These are phyloP conservation scores for Sylvietta virens DNA, from an alignment of 2,113 vertebrate genomes.

Conservation along the genomic window DNA sequence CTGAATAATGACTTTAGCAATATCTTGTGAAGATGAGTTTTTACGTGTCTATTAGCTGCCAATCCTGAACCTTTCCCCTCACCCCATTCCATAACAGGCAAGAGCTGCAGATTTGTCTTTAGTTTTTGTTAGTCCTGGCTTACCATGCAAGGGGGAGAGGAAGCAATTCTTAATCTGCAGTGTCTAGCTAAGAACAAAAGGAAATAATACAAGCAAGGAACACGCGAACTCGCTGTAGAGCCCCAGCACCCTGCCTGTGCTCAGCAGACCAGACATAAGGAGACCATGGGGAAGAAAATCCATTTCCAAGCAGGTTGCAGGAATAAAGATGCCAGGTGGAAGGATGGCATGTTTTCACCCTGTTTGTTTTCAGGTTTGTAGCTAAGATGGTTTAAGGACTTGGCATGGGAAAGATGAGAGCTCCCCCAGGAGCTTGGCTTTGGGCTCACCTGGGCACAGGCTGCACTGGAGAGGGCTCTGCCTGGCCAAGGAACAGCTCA, in stretches of 20 bases:
- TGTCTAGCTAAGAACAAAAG: neutral
- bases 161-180: neutral
- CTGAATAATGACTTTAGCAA: neutral
- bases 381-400: neutral
- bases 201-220: neutral
- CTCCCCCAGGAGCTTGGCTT: constrained; percentile 10
- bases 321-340: neutral
- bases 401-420: neutral
- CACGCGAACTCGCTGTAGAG: neutral
- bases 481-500: neutral
- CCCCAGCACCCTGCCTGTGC: neutral
- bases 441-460: neutral
- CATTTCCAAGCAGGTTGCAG: neutral
- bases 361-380: neutral
- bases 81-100: neutral
- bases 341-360: neutral
- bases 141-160: neutral
- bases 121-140: neutral
- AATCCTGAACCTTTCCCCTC: neutral
- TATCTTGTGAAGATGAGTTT: neutral
- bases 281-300: neutral
- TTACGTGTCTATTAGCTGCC: neutral
- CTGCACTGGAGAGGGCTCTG: neutral
- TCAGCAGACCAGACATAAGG: neutral
- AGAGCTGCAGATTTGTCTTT: neutral